These are phyloP conservation scores for Carassius gibelio DNA, from an alignment of 2,113 vertebrate genomes.

Conservation along the genomic window DNA sequence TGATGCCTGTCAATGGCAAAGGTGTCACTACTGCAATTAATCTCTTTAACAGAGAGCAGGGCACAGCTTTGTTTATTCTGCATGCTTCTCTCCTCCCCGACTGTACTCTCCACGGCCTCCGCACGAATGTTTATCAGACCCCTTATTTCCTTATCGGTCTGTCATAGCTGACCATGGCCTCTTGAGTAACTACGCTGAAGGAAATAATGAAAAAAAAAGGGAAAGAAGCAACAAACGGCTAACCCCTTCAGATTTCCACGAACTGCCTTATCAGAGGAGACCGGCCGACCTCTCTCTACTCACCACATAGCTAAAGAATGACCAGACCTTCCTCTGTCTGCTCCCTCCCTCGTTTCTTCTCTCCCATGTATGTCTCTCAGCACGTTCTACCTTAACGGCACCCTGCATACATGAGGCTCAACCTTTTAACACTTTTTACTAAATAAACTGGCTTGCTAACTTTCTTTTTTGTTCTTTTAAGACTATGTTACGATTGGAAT, in stretches of 20 bases:
- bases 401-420: neutral
- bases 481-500: no score
- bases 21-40: constrained; percentile 61
- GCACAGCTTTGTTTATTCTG: constrained; percentile 57
- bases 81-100: constrained; percentile 43
- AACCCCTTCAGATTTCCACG: constrained; percentile 56
- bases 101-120: constrained; percentile 39
- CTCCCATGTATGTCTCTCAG: neutral
- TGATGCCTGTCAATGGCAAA: constrained; percentile 58
- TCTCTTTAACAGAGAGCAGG: constrained; percentile 58
- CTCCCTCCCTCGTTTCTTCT: constrained; percentile 14
- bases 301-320: constrained; percentile 54
- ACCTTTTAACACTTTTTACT: neutral
- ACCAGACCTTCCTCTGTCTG: constrained; percentile 47
- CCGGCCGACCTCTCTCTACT: constrained; percentile 55
- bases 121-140: constrained; percentile 50
- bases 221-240: constrained; percentile 53
- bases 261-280: constrained; percentile 60
- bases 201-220: constrained; percentile 50
- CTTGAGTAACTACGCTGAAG: constrained; percentile 59
- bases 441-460: neutral
- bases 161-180: constrained; percentile 60
- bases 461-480: neutral
- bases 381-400: constrained; percentile 15
- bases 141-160: constrained; percentile 60